Evolutionary conservation across 2,797 vertebrate species (phyloP).

Genomic region (Thunnus albacares): DNA sequence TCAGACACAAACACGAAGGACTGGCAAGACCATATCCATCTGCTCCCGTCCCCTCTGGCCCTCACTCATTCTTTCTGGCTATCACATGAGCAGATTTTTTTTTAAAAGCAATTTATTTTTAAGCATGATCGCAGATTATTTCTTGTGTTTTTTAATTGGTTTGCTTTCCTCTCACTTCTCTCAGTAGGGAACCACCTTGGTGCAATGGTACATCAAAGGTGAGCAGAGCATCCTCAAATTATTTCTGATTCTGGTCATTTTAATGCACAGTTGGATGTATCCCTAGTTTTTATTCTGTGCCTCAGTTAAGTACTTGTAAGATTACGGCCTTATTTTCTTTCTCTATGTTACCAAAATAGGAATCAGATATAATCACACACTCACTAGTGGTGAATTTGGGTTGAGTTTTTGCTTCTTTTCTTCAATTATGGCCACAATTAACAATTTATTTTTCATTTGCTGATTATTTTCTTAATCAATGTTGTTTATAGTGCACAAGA

Average conservation of each 20-base stretch:
- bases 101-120: constrained; percentile 16
- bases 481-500: not conserved
- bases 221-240: constrained; percentile 56
- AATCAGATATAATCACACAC: not conserved
- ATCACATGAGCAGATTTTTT: constrained; percentile 72
- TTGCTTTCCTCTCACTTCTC: constrained; percentile 73
- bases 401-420: not conserved
- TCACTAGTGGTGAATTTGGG: not conserved
- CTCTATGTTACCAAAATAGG: not conserved
- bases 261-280: not conserved
- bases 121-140: constrained; percentile 65
- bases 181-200: constrained; percentile 97
- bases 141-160: constrained; percentile 80
- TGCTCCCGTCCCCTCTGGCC: constrained; percentile 77
- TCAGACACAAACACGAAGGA: constrained; percentile 78
- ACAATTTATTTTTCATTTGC: not conserved
- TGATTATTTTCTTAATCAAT: not conserved
- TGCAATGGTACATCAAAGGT: constrained; percentile 99
- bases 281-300: not conserved
- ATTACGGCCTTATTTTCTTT: not conserved
- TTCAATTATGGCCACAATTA: not conserved
- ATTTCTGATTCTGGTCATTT: constrained; percentile 7
- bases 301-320: not conserved
- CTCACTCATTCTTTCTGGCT: constrained; percentile 71
- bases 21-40: constrained; percentile 86